Evolutionary conservation across 2,113 vertebrate species (phyloP).

Genomic region (Romanogobio albipinnatus): DNA sequence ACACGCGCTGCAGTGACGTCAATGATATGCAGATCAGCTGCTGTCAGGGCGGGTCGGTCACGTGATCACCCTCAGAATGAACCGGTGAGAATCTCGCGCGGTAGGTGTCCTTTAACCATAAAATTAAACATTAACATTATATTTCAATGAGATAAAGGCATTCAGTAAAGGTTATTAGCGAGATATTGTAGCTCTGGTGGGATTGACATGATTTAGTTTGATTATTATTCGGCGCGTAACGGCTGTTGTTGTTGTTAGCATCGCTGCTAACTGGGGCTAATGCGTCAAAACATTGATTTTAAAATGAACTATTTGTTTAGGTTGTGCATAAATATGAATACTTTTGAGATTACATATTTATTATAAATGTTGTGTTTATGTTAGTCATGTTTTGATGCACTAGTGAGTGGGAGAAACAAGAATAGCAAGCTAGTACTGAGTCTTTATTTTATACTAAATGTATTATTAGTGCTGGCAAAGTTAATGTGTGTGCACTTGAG

Average conservation of each 20-base stretch:
- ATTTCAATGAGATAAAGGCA: background rate
- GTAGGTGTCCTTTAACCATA: background rate
- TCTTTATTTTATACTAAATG: background rate
- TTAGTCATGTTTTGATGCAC: background rate
- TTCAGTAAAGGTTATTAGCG: background rate
- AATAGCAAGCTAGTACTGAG: background rate
- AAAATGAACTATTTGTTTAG: background rate
- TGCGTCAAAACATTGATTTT: background rate
- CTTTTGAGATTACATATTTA: background rate
- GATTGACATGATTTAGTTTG: background rate
- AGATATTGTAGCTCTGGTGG: background rate
- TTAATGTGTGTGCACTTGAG: background rate
- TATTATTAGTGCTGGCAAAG: background rate
- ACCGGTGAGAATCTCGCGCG: constrained; percentile 27
- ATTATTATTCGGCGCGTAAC: background rate
- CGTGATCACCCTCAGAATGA: constrained; percentile 30
- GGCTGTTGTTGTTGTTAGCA: constrained; percentile 36
- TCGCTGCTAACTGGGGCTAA: constrained; percentile 29
- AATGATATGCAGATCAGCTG: constrained; percentile 19
- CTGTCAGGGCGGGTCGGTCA: constrained; percentile 20
- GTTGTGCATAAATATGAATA: background rate
- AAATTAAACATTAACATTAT: background rate
- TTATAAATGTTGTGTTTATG: background rate
- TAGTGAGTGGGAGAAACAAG: background rate
- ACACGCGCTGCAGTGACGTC: background rate